Evolutionary conservation across 2,888 invertebrate species (phyloP).

Genomic region (Thyatira batis): DNA sequence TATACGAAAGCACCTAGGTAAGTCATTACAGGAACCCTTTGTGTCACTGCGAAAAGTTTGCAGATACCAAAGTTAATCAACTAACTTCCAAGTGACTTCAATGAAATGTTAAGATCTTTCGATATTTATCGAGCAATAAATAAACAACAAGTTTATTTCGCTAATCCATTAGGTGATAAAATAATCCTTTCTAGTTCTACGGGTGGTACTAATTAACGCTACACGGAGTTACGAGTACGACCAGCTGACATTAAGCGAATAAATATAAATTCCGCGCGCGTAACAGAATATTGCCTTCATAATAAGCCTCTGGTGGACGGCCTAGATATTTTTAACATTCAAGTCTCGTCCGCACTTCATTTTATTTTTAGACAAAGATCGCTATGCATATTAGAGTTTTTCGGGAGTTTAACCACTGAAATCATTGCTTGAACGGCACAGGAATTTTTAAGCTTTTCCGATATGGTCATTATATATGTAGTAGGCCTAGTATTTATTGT

Average conservation of each 20-base stretch:
- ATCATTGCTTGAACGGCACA: slow-evolving; percentile 25
- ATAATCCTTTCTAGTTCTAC: slow-evolving; percentile 31
- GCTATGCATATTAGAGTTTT: slow-evolving; percentile 52
- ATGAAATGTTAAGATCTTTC: slow-evolving; percentile 14
- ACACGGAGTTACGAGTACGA: slow-evolving; percentile 30
- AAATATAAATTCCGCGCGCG: slow-evolving; percentile 63
- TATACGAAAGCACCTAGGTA: too few species aligned
- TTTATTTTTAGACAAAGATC: slow-evolving; percentile 66
- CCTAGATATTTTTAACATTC: slow-evolving; percentile 52
- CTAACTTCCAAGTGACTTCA: too few species aligned
- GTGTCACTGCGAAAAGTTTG: too few species aligned
- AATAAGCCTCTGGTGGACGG: slow-evolving; percentile 56
- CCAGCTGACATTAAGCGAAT: slow-evolving; percentile 36
- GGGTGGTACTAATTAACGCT: slow-evolving; percentile 36
- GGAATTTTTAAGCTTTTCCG: not conserved
- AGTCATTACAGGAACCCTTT: too few species aligned
- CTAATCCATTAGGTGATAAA: slow-evolving; percentile 36
- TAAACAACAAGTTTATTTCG: slow-evolving; percentile 16
- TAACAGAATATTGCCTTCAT: slow-evolving; percentile 67
- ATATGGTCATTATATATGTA: not conserved
- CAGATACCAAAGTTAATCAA: too few species aligned
- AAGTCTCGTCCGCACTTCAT: slow-evolving; percentile 53
- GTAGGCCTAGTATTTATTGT: too few species aligned
- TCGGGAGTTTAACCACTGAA: slow-evolving; percentile 37
- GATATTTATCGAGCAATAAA: slow-evolving; percentile 17